A percentile compares a stretch with the other conserved stretches of the same genome.
Evolutionary conservation across 1,140 invertebrate genomes (phyloP).

Genomic region (Zaprionus nigranus): DNA sequence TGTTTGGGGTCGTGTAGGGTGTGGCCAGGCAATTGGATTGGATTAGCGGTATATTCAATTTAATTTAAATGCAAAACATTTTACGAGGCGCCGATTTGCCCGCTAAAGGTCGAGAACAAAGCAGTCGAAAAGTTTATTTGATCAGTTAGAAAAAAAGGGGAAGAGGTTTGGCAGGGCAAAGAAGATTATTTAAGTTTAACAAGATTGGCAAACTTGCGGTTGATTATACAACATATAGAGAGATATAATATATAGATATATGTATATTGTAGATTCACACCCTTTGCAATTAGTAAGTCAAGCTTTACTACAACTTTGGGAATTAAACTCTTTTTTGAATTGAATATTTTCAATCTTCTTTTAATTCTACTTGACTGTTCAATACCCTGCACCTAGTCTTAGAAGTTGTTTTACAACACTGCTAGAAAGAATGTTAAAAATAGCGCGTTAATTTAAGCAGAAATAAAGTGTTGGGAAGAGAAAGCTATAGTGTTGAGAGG

Average conservation of each 20-base stretch:
- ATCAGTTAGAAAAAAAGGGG: neutral
- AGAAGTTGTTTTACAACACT: neutral
- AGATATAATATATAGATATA: neutral
- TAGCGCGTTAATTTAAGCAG: too few relatives aligned
- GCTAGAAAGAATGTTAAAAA: neutral
- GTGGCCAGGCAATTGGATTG: conserved; percentile 64
- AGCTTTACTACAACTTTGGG: neutral
- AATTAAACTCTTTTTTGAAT: neutral
- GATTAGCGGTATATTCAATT: conserved; percentile 78
- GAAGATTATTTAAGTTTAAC: conserved; percentile 3
- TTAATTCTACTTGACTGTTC: neutral
- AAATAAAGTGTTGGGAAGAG: too few relatives aligned
- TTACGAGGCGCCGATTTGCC: conserved; percentile 57
- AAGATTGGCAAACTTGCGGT: conserved; percentile 3
- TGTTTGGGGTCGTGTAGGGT: conserved; percentile 17
- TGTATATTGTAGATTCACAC: neutral
- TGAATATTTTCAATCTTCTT: too few relatives aligned
- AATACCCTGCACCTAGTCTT: neutral
- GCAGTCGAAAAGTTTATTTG: conserved; percentile 7
- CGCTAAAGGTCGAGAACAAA: conserved; percentile 14
- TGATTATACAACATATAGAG: neutral
- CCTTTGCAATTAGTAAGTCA: neutral
- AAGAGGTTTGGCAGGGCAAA: neutral
- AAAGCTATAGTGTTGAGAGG: too few relatives aligned
- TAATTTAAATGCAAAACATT: conserved; percentile 79